phyloP scores from a whole-genome alignment of 2,888 invertebrate genomes.

The Heliconius ethilla region DNA sequence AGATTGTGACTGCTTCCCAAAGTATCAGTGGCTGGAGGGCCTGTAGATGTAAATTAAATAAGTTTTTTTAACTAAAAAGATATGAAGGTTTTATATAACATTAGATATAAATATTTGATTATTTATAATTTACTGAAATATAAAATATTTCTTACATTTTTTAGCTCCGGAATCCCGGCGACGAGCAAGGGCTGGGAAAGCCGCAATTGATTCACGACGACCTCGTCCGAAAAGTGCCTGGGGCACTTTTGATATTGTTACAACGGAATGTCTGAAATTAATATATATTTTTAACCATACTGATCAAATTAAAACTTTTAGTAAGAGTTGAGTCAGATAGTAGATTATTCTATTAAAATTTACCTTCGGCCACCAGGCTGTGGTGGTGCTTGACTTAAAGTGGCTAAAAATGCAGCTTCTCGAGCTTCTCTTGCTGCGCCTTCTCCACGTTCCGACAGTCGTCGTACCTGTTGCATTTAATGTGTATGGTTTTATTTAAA shows the following conservation, averaged over 20 bases:
- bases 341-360: neutral
- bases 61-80: neutral
- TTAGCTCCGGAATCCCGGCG: constrained; percentile 72
- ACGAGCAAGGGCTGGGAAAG: constrained; percentile 84
- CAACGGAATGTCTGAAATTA: constrained; percentile 88
- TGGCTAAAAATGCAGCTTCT: constrained; percentile 92
- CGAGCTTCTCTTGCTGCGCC: constrained; percentile 88
- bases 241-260: constrained; percentile 92
- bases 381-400: constrained; percentile 88
- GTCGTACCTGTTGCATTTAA: constrained; percentile 81
- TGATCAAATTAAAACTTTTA: neutral
- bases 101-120: neutral
- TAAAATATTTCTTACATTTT: constrained; percentile 63
- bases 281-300: constrained; percentile 21
- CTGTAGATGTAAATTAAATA: constrained; percentile 55
- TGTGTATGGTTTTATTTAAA: constrained; percentile 12
- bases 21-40: constrained; percentile 87
- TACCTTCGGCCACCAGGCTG: constrained; percentile 87
- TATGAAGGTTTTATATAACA: neutral
- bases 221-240: constrained; percentile 88
- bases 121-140: neutral
- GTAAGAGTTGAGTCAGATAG: neutral
- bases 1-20: constrained; percentile 91
- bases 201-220: constrained; percentile 91
- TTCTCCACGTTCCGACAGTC: constrained; percentile 90